Conservation (phyloP, 2,888 invertebrate species). For the Synergus japonicus region DNA sequence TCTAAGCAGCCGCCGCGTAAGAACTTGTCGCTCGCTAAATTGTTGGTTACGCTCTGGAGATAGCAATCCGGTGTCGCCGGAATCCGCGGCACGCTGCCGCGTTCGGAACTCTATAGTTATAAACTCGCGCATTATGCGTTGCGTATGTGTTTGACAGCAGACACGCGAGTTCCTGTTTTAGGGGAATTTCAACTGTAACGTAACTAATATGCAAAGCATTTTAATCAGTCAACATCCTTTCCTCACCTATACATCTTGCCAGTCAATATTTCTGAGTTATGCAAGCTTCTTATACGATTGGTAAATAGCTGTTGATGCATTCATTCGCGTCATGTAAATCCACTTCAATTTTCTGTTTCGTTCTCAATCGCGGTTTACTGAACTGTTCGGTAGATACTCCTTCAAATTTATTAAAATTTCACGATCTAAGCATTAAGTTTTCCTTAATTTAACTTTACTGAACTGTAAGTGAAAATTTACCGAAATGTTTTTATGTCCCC, state of each 20-base stretch:
- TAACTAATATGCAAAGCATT: neutral
- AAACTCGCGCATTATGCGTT: neutral
- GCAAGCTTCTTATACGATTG: neutral
- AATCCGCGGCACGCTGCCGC: slow-evolving; percentile 47
- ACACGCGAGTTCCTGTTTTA: slow-evolving; percentile 27
- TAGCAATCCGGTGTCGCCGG: slow-evolving; percentile 50
- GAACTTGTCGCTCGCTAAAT: neutral
- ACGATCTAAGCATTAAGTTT: too few relatives aligned
- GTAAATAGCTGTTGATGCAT: neutral
- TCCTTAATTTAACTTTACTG: too few relatives aligned
- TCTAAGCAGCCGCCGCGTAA: neutral
- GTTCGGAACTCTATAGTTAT: neutral
- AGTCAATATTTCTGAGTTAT: neutral
- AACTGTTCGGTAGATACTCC: too few relatives aligned
- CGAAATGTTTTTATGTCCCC: too few relatives aligned
- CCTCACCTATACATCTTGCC: neutral
- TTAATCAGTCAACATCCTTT: neutral
- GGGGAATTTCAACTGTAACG: slow-evolving; percentile 18
- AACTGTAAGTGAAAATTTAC: too few relatives aligned
- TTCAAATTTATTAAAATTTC: too few relatives aligned
- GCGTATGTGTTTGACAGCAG: slow-evolving; percentile 25
- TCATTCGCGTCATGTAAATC: too few relatives aligned
- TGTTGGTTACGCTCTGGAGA: slow-evolving; percentile 18
- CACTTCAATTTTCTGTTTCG: too few relatives aligned
- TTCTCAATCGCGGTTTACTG: too few relatives aligned